Conservation (phyloP, 2,888 invertebrate species). For the Aplocera efformata region DNA sequence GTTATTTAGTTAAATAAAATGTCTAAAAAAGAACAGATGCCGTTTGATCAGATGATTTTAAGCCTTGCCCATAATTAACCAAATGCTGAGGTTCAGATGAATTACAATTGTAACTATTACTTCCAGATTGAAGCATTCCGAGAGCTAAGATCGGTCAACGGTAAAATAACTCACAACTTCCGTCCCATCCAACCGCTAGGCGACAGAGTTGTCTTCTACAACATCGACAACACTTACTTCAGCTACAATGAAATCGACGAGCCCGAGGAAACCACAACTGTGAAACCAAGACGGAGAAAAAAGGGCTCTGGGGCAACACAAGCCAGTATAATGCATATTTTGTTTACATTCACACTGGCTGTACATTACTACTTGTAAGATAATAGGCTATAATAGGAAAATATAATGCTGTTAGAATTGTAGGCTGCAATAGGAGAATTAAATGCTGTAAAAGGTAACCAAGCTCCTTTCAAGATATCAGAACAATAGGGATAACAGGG, state of each 20-base stretch:
- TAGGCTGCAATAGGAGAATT: too few species aligned
- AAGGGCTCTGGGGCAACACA: constrained; percentile 31
- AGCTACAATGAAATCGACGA: constrained; percentile 68
- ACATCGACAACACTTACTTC: constrained; percentile 71
- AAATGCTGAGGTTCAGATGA: too few species aligned
- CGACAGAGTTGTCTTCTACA: constrained; percentile 83
- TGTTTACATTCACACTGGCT: constrained; percentile 2
- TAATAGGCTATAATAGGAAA: too few species aligned
- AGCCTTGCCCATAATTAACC: too few species aligned
- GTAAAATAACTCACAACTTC: constrained; percentile 88
- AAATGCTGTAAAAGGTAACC: too few species aligned
- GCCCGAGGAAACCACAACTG: constrained; percentile 42
- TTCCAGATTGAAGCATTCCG: constrained; percentile 87
- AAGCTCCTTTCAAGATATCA: too few species aligned
- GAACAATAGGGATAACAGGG: too few species aligned
- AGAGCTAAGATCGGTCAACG: constrained; percentile 82
- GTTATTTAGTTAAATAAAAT: too few species aligned
- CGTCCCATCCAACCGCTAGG: constrained; percentile 90
- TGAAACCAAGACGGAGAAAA: constrained; percentile 37
- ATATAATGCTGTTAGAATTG: too few species aligned
- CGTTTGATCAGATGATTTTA: too few species aligned
- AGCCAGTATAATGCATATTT: constrained; percentile 8
- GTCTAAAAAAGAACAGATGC: too few species aligned
- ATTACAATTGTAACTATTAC: constrained; percentile 15
- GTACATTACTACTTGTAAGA: constrained; percentile 1